A percentile compares a stretch with the other conserved stretches of the same genome.
Evolutionary conservation across 1,140 invertebrate species (phyloP).

Genomic region (Brachionus paranguensis): DNA sequence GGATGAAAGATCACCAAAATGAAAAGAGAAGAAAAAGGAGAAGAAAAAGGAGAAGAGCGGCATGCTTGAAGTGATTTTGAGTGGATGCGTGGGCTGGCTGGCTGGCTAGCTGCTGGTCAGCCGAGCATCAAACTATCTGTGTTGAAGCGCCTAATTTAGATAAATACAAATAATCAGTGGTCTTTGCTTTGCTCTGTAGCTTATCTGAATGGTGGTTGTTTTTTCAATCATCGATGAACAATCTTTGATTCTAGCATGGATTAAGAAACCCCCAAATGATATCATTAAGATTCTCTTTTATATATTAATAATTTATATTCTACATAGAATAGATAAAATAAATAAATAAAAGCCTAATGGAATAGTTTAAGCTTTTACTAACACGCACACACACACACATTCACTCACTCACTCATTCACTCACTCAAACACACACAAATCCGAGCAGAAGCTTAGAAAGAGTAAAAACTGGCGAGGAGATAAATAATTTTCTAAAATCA

Average conservation of each 20-base stretch:
- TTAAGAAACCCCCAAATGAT: slow-evolving; percentile 22
- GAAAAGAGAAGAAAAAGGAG: too few relatives aligned
- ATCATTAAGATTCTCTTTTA: slow-evolving; percentile 13
- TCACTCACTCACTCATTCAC: too few relatives aligned
- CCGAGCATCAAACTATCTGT: background rate
- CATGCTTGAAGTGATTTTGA: background rate
- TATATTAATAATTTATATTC: slow-evolving; percentile 24
- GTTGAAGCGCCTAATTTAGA: background rate
- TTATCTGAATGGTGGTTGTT: background rate
- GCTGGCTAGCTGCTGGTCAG: background rate
- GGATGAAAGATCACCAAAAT: too few relatives aligned
- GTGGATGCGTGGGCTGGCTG: background rate
- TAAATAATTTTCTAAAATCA: slow-evolving; percentile 11
- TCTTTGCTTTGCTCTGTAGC: background rate
- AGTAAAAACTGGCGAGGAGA: background rate
- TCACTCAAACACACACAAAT: background rate
- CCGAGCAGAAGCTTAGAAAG: background rate
- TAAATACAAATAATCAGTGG: background rate
- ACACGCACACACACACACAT: background rate
- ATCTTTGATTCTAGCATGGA: background rate
- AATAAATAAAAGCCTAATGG: slow-evolving; percentile 30
- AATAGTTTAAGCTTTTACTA: slow-evolving; percentile 26
- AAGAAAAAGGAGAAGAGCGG: background rate
- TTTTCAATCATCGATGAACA: slow-evolving; percentile 34
- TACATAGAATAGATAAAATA: slow-evolving; percentile 25